Base-by-base conservation (phyloP, 1,140 invertebrate species). In the Brachionus sp. region DNA sequence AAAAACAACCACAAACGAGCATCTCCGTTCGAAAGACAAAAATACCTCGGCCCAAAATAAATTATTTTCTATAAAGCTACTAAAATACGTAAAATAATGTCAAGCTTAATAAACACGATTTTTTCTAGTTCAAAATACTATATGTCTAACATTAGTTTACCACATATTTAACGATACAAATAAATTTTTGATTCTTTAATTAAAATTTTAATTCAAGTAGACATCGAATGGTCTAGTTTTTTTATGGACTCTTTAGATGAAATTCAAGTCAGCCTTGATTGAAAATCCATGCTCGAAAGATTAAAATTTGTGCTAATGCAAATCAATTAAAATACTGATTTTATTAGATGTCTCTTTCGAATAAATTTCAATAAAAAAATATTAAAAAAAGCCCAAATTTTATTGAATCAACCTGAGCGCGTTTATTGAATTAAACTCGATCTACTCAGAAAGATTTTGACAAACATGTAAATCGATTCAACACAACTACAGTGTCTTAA, bases 391-490 rank as follows among this genome's bases (percentile, higher is more conserved):
- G 37, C n/a, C 5, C 13, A 66, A 66, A 66, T 66, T 66, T 37
- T 33, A 33, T 66, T 33, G 29, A 66, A 66, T 66, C 62, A 66
- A 66, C 62, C 62, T 66, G 62, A 66, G 62, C 62, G 62, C 19
- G 13, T 53, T 53, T 53, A 53, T 12, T 66, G 64, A 66, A 66
- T 10, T 66, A 23, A 6, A 33, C 9, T 66, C n/a, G 64, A 57
- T 57, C 16, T 16, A 57, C 50, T 57, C 19, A 9, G 4, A 66
- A 23, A 12, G 10, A 5, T 33, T 66, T 66, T 66, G 64, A 66
- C 64, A 66, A 13, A 33, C 16, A 66, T 66, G 33, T 25, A 66
- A 6, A 66, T 37, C 12, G 25, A 66, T 16, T 33, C 64, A 10
- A 29, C 12, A 29, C 13, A 35, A 37, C 64, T 66, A 57, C 7